Percentiles rank a stretch among this genome's conserved stretches.
phyloP scores from a whole-genome alignment of 2,113 vertebrate species.

The Morone chrysops region DNA sequence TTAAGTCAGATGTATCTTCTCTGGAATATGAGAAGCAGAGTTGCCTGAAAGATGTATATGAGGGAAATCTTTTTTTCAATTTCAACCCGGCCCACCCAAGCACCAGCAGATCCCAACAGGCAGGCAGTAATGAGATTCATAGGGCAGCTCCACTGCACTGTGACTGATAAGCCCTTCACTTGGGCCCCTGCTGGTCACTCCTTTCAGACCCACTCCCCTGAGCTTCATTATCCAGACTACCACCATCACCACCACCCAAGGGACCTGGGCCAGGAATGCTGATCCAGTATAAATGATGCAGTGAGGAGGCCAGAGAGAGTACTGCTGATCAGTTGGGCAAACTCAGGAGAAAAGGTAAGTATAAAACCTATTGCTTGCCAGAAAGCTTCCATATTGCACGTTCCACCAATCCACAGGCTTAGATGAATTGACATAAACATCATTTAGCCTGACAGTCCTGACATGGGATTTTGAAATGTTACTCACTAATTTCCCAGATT shows the following conservation, averaged over 20 bases:
- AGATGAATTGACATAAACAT: not conserved
- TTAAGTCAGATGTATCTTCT: not conserved
- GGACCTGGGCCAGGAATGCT: not conserved
- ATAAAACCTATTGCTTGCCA: not conserved
- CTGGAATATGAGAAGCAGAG: not conserved
- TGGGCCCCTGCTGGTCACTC: not conserved
- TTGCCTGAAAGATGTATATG: not conserved
- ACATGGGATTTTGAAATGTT: slow-evolving; percentile 2
- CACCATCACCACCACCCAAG: not conserved
- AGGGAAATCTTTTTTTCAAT: not conserved
- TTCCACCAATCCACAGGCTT: not conserved
- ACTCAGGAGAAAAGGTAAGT: no score
- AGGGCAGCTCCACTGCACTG: slow-evolving; percentile 9
- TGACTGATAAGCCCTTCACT: slow-evolving; percentile 15
- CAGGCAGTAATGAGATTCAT: slow-evolving; percentile 16
- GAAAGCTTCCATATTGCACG: not conserved
- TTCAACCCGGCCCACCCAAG: not conserved
- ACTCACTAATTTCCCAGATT: not conserved
- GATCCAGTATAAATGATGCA: slow-evolving; percentile 10
- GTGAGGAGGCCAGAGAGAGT: not conserved
- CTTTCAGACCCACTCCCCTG: not conserved
- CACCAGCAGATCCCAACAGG: not conserved
- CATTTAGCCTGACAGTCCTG: not conserved
- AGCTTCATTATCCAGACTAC: slow-evolving; percentile 1
- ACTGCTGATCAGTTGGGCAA: not conserved